Evolutionary conservation across 1,140 invertebrate genomes (phyloP).

Genomic region (Pararge aegeria): DNA sequence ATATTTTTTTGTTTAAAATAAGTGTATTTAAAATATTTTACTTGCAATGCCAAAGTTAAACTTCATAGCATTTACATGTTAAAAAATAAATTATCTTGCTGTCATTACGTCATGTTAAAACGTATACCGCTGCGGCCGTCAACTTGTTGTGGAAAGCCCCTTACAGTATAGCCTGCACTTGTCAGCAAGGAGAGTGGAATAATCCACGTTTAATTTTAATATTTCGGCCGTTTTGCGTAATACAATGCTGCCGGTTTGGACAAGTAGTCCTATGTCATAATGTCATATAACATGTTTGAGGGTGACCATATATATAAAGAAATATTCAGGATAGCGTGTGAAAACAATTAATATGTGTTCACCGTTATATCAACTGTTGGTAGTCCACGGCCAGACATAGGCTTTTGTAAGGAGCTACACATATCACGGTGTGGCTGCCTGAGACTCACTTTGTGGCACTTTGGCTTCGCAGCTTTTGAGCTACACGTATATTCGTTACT

Average conservation of each 20-base stretch:
- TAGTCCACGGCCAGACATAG: no score
- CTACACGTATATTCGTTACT: no score
- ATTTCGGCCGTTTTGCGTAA: conserved; percentile 57
- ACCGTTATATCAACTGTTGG: no score
- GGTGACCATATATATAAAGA: not conserved
- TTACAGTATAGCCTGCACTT: conserved; percentile 41
- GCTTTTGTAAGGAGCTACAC: no score
- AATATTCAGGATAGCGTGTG: no score
- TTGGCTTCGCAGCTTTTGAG: no score
- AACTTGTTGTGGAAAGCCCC: not conserved
- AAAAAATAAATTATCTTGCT: not conserved
- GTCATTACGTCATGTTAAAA: not conserved
- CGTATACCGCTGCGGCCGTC: not conserved
- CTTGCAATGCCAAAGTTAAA: not conserved
- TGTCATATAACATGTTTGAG: conserved; percentile 19
- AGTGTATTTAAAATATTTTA: not conserved
- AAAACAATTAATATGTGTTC: no score
- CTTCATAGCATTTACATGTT: not conserved
- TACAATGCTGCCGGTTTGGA: conserved; percentile 27
- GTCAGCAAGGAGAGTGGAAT: conserved; percentile 46
- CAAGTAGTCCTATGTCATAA: conserved; percentile 22
- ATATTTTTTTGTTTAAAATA: not conserved
- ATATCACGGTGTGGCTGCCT: no score
- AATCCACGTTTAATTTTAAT: conserved; percentile 52
- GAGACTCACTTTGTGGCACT: no score